phyloP scores from a whole-genome alignment of 2,113 vertebrate species.

The Ahaetulla prasina region DNA sequence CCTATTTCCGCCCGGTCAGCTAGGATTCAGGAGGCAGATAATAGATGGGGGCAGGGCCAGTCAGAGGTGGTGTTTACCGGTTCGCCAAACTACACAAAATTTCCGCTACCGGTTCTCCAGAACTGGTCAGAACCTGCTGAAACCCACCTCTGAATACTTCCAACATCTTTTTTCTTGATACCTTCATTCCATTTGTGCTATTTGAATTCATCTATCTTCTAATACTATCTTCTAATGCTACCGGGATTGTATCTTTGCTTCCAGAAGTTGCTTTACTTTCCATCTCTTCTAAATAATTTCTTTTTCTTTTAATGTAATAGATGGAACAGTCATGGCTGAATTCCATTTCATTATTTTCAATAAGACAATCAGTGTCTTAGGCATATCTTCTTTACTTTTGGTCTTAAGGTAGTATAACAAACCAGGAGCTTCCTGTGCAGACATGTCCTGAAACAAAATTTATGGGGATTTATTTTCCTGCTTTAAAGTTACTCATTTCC shows the following conservation, averaged over 20 bases:
- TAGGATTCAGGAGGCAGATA: no score
- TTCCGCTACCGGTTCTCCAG: no score
- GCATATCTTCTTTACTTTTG: neutral
- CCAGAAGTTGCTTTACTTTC: neutral
- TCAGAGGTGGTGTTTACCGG: no score
- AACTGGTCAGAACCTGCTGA: no score
- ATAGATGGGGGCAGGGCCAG: no score
- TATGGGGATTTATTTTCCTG: constrained; percentile 28
- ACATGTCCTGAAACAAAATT: constrained; percentile 9
- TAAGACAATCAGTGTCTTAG: neutral
- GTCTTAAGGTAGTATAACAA: neutral
- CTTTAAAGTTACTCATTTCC: constrained; percentile 56
- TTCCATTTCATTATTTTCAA: neutral
- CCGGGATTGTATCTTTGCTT: neutral
- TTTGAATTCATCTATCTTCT: neutral
- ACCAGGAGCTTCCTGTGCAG: constrained; percentile 5
- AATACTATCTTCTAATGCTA: neutral
- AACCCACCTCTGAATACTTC: no score
- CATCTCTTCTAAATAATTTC: neutral
- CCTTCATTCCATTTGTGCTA: neutral
- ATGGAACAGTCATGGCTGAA: neutral
- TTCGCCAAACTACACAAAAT: no score
- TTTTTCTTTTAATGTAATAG: neutral
- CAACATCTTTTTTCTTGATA: neutral
- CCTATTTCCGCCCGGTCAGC: no score